Evolutionary conservation across 2,113 vertebrate genomes (phyloP).

Genomic region (Muscicapa adusta): DNA sequence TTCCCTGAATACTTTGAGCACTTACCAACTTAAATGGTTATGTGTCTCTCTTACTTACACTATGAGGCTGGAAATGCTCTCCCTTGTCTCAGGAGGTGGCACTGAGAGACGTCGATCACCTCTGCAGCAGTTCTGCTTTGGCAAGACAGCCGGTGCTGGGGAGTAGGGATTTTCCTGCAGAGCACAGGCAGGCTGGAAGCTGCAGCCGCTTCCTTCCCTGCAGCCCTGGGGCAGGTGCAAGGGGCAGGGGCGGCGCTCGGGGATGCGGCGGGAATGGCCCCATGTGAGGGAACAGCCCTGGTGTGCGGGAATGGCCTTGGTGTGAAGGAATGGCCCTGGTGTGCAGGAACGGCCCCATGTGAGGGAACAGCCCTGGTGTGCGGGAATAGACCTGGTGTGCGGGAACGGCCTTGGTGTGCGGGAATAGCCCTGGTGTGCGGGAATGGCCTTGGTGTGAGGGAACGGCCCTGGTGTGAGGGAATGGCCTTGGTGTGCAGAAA

Average conservation of each 20-base stretch:
- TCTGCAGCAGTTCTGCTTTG: background rate
- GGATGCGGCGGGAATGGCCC: background rate
- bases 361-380: background rate
- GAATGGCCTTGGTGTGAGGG: background rate
- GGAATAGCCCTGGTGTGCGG: background rate
- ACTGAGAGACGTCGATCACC: background rate
- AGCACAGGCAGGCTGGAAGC: accelerated
- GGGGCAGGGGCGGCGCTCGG: background rate
- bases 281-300: too few relatives aligned
- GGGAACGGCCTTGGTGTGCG: too few relatives aligned
- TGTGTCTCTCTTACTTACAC: background rate
- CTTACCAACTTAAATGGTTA: background rate
- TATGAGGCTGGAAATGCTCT: background rate
- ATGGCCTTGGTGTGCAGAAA: background rate
- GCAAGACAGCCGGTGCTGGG: background rate
- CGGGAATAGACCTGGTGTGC: background rate
- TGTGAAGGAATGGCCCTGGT: background rate
- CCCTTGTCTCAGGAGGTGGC: background rate
- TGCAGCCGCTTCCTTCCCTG: background rate
- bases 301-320: too few relatives aligned
- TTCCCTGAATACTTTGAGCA: background rate
- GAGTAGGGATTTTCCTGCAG: accelerated
- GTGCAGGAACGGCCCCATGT: too few relatives aligned
- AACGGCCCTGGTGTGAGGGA: background rate
- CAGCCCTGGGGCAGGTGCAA: accelerated